phyloP scores from a whole-genome alignment of 2,113 vertebrate genomes.

The Rousettus leschenaultii region DNA sequence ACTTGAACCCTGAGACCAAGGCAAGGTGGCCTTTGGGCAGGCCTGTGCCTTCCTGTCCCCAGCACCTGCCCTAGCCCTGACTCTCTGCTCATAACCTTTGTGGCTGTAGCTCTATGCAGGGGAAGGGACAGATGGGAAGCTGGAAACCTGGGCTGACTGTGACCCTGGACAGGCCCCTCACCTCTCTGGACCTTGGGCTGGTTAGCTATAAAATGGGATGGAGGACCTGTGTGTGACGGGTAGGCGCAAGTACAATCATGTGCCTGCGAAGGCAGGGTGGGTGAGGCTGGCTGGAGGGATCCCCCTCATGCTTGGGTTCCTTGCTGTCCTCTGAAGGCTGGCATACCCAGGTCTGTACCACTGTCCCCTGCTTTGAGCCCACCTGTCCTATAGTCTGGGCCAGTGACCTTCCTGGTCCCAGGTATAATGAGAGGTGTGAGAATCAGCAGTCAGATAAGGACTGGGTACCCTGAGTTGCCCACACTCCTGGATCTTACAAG shows the following conservation, averaged over 20 bases:
- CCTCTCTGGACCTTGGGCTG: neutral
- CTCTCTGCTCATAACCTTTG: neutral
- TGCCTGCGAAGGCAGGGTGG: neutral
- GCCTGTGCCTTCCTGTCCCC: neutral
- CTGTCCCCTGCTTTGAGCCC: neutral
- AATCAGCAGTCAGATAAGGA: neutral
- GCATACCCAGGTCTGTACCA: accelerated
- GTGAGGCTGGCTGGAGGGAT: neutral
- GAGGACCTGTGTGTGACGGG: neutral
- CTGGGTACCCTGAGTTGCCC: neutral
- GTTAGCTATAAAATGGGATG: neutral
- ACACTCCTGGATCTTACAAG: neutral
- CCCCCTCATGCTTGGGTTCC: neutral
- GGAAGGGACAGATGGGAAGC: neutral
- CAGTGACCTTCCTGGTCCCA: neutral
- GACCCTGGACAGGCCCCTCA: neutral
- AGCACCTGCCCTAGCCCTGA: neutral
- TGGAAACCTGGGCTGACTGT: neutral
- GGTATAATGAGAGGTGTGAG: neutral
- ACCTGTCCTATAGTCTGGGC: accelerated
- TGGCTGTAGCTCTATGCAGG: neutral
- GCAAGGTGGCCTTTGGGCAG: neutral
- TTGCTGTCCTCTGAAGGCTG: accelerated
- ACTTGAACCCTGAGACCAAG: neutral
- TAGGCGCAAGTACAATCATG: neutral